Conservation (phyloP, 2,113 vertebrate genomes). For the Dunckerocampus dactyliophorus region DNA sequence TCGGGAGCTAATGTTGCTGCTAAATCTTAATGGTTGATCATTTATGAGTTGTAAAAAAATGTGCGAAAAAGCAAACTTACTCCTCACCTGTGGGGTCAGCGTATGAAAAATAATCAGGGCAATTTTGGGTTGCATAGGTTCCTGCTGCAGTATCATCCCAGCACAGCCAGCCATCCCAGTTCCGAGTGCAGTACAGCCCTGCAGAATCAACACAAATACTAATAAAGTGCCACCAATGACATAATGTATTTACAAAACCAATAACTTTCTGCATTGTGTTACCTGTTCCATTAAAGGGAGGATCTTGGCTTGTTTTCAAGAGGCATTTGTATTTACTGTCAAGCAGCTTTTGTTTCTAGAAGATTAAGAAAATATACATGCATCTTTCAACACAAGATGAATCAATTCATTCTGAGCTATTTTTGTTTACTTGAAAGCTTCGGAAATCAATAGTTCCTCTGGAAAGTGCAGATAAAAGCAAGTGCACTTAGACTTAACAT, state of each 20-base stretch:
- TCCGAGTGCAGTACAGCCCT: constrained; percentile 39
- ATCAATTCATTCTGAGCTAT: neutral
- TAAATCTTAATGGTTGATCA: too few relatives aligned
- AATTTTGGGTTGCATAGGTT: constrained; percentile 35
- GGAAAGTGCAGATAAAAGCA: constrained; percentile 1
- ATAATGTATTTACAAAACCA: neutral
- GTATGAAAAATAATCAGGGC: constrained; percentile 39
- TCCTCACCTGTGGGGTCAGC: constrained; percentile 33
- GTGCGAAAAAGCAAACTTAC: neutral
- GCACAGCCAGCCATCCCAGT: constrained; percentile 60
- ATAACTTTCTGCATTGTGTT: neutral
- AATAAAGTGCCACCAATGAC: neutral
- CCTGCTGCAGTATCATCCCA: constrained; percentile 49
- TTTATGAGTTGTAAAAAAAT: too few relatives aligned
- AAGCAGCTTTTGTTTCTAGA: constrained; percentile 36
- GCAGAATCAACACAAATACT: neutral
- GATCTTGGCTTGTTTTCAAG: constrained; percentile 34
- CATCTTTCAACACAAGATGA: neutral
- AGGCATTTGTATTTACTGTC: constrained; percentile 42
- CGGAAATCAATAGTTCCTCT: neutral
- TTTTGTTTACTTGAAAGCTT: neutral
- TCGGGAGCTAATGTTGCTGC: too few relatives aligned
- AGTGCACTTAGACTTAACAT: constrained; percentile 1
- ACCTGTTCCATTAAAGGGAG: constrained; percentile 38
- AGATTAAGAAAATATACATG: neutral